Percentiles rank a stretch among this genome's conserved stretches.
Evolutionary conservation across 23 tunicate species (phyloP).

Genomic region (Ciona savignyi): DNA sequence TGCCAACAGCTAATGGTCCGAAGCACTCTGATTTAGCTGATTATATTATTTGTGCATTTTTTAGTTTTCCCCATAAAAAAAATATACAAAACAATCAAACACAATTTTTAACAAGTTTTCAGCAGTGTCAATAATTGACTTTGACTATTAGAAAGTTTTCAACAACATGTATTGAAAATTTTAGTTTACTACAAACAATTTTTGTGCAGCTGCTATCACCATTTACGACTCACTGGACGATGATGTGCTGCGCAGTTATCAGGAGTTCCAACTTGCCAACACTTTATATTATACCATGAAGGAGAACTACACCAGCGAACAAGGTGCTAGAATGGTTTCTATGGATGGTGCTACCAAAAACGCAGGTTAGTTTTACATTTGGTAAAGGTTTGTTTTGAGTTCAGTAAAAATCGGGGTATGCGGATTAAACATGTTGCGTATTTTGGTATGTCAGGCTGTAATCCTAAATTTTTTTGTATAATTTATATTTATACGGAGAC

Average conservation of each 20-base stretch:
- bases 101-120: no score
- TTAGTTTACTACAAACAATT: neutral
- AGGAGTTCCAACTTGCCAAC: slow-evolving; percentile 91
- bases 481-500: no score
- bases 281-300: slow-evolving; percentile 87
- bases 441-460: no score
- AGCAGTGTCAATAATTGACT: no score
- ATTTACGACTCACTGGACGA: slow-evolving; percentile 93
- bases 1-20: no score
- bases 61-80: neutral
- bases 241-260: slow-evolving; percentile 70
- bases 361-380: slow-evolving; percentile 58
- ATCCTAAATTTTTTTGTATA: no score
- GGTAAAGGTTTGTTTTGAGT: no score
- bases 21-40: no score
- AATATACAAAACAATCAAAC: neutral
- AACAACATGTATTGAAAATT: neutral
- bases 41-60: no score
- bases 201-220: slow-evolving; percentile 37
- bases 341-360: slow-evolving; percentile 99
- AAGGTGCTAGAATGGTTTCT: slow-evolving; percentile 98
- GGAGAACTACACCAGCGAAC: slow-evolving; percentile 97
- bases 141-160: no score
- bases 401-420: no score
- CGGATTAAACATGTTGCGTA: no score